Percentiles rank a stretch among this genome's conserved stretches.
phyloP scores from a whole-genome alignment of 2,797 vertebrate genomes.

The Odontamblyopus rebecca region DNA sequence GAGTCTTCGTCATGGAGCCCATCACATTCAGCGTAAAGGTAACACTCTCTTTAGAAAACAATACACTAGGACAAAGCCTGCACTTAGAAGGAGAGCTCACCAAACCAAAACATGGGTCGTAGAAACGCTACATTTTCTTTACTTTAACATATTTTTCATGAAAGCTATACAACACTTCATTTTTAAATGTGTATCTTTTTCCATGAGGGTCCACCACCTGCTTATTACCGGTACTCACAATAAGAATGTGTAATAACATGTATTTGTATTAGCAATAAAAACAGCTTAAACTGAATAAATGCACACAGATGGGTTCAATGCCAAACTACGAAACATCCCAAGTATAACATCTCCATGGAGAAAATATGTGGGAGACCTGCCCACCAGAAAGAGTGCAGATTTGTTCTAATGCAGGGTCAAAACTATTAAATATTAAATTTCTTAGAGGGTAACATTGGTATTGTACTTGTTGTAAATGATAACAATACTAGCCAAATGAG shows the following conservation, averaged over 20 bases:
- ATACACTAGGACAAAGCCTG: not conserved
- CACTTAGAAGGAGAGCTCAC: not conserved
- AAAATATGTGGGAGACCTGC: no score
- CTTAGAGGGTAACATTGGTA: no score
- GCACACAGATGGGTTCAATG: not conserved
- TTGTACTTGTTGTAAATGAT: no score
- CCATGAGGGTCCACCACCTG: not conserved
- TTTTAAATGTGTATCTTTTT: no score
- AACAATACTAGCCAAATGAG: no score
- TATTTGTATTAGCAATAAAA: not conserved
- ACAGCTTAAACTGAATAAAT: not conserved
- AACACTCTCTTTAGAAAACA: not conserved
- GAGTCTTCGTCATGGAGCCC: slow-evolving; percentile 96
- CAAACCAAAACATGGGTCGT: not conserved
- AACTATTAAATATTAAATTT: no score
- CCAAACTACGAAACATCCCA: not conserved
- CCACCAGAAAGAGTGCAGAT: no score
- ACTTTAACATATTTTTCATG: no score
- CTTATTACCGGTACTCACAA: not conserved
- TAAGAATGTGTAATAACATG: no score
- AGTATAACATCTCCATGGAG: not conserved
- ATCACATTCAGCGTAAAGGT: slow-evolving; percentile 98
- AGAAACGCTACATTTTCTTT: not conserved
- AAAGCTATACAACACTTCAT: no score
- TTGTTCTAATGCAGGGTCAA: no score